Evolutionary conservation across 2,888 invertebrate species (phyloP).

Genomic region (Synanthedon tipuliformis): DNA sequence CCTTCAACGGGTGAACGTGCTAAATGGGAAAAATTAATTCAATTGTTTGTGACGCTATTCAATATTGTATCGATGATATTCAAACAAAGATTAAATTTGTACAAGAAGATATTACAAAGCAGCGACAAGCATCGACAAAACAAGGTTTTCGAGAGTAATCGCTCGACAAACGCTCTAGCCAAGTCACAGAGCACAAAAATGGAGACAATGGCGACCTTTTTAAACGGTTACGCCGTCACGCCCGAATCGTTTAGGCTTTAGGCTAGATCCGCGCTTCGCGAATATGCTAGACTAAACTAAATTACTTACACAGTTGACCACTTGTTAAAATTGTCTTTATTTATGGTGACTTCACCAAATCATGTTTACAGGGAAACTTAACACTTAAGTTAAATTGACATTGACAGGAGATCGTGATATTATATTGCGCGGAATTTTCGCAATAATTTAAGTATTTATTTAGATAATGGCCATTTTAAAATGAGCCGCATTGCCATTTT

Average conservation of each 20-base stretch:
- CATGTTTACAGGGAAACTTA: slow-evolving; percentile 7
- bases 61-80: background rate
- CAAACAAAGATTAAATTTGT: slow-evolving; percentile 11
- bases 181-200: background rate
- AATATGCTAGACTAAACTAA: slow-evolving; percentile 15
- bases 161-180: slow-evolving; percentile 6
- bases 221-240: slow-evolving; percentile 28
- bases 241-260: slow-evolving; percentile 17
- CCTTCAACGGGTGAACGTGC: background rate
- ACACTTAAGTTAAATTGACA: background rate
- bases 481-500: too few species aligned
- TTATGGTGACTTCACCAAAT: slow-evolving; percentile 11
- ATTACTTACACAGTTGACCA: slow-evolving; percentile 7
- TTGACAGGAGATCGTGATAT: background rate
- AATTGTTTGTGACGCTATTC: background rate
- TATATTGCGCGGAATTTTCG: background rate
- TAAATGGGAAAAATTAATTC: background rate
- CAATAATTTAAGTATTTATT: background rate
- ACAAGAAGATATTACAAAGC: slow-evolving; percentile 21
- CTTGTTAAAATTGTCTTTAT: slow-evolving; percentile 14
- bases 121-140: slow-evolving; percentile 22
- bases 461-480: too few species aligned
- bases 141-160: slow-evolving; percentile 35
- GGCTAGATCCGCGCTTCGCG: slow-evolving; percentile 7
- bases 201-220: too few species aligned